These are phyloP conservation scores for Ditula angustiorana DNA, from an alignment of 2,888 invertebrate species.

Conservation along the genomic window DNA sequence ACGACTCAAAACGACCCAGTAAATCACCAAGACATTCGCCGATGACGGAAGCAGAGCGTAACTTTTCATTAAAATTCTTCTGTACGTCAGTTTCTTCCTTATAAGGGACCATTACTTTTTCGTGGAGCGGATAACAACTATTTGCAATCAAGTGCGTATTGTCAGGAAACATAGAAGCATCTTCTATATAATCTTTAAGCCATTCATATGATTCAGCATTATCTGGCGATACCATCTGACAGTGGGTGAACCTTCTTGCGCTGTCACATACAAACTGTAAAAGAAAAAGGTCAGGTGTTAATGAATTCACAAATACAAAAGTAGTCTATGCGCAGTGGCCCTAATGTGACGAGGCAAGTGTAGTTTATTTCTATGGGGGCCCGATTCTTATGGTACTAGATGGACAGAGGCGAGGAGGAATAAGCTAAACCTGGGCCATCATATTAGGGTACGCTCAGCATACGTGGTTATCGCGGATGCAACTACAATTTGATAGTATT, in stretches of 20 bases:
- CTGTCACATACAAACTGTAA: neutral
- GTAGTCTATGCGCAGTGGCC: no score
- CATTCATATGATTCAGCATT: neutral
- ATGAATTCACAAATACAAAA: no score
- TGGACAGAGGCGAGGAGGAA: no score
- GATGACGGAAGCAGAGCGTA: neutral
- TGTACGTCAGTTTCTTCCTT: neutral
- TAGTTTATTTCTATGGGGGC: no score
- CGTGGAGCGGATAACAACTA: neutral
- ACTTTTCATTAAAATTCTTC: neutral
- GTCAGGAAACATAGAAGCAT: neutral
- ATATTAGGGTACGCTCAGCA: no score
- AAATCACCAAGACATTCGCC: neutral
- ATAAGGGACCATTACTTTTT: neutral
- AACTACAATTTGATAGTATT: no score
- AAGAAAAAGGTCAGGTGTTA: no score
- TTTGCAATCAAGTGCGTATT: neutral
- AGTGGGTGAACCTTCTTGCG: neutral
- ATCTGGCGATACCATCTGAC: neutral
- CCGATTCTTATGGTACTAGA: no score
- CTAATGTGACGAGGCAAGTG: no score
- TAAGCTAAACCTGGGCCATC: no score
- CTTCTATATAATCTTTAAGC: neutral
- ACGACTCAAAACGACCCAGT: neutral
- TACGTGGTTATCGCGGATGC: no score